Evolutionary conservation across 2,888 invertebrate species (phyloP).

Genomic region (Athripsodes cinereus): DNA sequence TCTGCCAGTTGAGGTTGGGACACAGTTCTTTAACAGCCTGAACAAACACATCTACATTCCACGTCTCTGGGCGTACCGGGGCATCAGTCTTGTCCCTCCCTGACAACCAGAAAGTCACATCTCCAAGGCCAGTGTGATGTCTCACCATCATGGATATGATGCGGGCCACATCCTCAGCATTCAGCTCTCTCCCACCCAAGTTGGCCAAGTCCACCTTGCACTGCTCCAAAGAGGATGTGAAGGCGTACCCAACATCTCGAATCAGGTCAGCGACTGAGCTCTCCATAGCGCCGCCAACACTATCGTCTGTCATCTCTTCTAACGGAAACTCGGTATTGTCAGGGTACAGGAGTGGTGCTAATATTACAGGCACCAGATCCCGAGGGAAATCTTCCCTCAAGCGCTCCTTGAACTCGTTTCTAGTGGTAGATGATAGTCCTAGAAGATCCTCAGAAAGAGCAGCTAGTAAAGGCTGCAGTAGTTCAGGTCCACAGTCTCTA

Average conservation of each 20-base stretch:
- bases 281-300: conserved; percentile 56
- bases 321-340: conserved; percentile 64
- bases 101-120: conserved; percentile 61
- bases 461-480: conserved; percentile 74
- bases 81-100: conserved; percentile 53
- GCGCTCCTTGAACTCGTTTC: conserved; percentile 73
- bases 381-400: conserved; percentile 83
- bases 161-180: conserved; percentile 77
- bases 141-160: conserved; percentile 83
- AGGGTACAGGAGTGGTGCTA: conserved; percentile 82
- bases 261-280: conserved; percentile 82
- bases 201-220: conserved; percentile 80
- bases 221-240: conserved; percentile 80
- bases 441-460: conserved; percentile 54
- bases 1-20: conserved; percentile 85
- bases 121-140: conserved; percentile 54
- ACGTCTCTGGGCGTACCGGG: conserved; percentile 51
- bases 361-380: conserved; percentile 81
- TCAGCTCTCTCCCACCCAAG: conserved; percentile 75
- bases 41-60: conserved; percentile 93
- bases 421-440: conserved; percentile 67
- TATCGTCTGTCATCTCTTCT: conserved; percentile 58
- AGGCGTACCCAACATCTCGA: conserved; percentile 86
- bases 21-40: conserved; percentile 86
- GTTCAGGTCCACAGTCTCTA: conserved; percentile 86